These are phyloP conservation scores for Amblyjoppa proteus DNA, from an alignment of 2,888 invertebrate species.

Conservation along the genomic window DNA sequence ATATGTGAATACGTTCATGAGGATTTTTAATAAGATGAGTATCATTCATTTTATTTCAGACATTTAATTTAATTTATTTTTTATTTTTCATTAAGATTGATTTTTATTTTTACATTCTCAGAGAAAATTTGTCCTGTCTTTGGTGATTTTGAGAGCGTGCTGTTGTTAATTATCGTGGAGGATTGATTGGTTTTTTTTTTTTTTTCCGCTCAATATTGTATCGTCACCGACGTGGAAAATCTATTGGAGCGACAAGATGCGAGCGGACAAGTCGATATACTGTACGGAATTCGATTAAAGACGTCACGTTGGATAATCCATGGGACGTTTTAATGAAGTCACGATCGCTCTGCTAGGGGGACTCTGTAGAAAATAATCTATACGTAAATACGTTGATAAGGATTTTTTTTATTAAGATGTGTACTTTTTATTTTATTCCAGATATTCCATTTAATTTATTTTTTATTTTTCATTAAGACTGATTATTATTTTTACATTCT, in stretches of 20 bases:
- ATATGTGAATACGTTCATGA: no score
- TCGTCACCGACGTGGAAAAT: conserved; percentile 44
- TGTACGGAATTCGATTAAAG: conserved; percentile 56
- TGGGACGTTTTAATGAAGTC: conserved; percentile 64
- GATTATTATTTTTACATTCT: background rate
- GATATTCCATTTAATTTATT: background rate
- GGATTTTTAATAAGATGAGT: background rate
- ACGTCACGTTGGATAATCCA: conserved; percentile 60
- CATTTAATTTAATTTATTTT: background rate
- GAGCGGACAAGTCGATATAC: conserved; percentile 45
- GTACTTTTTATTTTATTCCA: background rate
- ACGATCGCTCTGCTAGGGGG: conserved; percentile 30
- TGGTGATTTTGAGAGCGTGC: background rate
- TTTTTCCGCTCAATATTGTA: background rate
- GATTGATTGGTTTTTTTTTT: background rate
- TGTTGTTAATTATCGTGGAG: background rate
- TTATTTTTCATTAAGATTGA: background rate
- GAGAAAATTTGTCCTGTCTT: background rate
- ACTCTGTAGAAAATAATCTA: background rate
- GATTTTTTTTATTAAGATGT: background rate
- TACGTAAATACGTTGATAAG: no score
- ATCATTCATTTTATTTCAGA: background rate
- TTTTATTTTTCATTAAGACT: background rate
- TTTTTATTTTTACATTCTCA: background rate
- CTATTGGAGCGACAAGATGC: conserved; percentile 45